Conservation (phyloP, 2,797 vertebrate genomes). For the Aphelocoma californica region DNA sequence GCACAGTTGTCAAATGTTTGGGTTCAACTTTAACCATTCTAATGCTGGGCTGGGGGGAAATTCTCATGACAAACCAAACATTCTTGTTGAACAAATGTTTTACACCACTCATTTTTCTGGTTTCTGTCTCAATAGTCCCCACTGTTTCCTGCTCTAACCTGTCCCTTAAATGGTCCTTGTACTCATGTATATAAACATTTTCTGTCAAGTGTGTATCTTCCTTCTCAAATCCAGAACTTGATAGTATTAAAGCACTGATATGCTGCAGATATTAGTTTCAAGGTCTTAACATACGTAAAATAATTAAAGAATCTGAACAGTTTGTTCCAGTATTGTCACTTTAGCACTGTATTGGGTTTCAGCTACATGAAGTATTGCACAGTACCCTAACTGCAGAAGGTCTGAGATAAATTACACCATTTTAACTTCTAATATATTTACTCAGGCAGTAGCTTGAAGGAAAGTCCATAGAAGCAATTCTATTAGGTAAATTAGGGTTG, state of each 20-base stretch:
- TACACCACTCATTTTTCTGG: neutral
- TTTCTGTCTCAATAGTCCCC: neutral
- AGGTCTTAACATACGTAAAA: neutral
- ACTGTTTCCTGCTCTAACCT: neutral
- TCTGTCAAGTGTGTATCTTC: neutral
- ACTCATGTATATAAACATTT: neutral
- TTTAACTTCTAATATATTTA: constrained; percentile 24
- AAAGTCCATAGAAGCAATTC: constrained; percentile 1
- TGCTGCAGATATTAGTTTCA: neutral
- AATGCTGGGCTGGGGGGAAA: neutral
- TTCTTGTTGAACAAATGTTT: neutral
- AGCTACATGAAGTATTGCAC: neutral
- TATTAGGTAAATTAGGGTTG: neutral
- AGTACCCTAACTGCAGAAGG: neutral
- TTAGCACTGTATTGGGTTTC: neutral
- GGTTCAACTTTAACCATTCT: neutral
- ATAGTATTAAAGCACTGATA: neutral
- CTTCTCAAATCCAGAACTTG: neutral
- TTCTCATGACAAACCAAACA: neutral
- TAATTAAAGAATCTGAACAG: neutral
- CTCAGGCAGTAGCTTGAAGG: neutral
- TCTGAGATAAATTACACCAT: neutral
- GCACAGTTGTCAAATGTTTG: neutral
- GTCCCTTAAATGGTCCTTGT: neutral
- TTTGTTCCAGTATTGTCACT: neutral